These are phyloP conservation scores for Buteo buteo DNA, from an alignment of 2,113 vertebrate genomes.

Conservation along the genomic window DNA sequence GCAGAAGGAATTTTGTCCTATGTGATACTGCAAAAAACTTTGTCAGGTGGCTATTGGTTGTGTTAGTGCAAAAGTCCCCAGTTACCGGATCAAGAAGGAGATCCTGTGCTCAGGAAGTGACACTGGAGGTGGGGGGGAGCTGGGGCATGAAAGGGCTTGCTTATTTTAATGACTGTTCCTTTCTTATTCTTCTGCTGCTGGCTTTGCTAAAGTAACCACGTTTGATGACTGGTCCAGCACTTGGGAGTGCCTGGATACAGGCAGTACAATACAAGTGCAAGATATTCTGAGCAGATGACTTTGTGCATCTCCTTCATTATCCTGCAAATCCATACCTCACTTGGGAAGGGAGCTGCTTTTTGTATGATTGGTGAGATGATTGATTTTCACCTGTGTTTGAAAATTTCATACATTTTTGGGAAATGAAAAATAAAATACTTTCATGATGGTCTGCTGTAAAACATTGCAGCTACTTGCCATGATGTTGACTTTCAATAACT, in stretches of 20 bases:
- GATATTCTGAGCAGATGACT: neutral
- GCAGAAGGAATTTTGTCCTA: neutral
- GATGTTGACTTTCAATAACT: conserved; percentile 68
- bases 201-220: neutral
- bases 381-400: conserved; percentile 33
- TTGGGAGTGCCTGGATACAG: neutral
- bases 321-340: neutral
- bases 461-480: conserved; percentile 47
- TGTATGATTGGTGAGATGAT: neutral
- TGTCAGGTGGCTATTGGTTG: neutral
- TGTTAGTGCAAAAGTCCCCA: neutral
- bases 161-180: neutral
- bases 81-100: neutral
- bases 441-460: conserved; percentile 53
- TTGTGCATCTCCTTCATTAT: conserved; percentile 10
- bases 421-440: conserved; percentile 61
- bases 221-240: neutral
- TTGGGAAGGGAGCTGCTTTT: neutral
- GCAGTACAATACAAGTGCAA: rapidly evolving
- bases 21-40: neutral
- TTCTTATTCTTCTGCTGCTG: neutral
- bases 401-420: conserved; percentile 52
- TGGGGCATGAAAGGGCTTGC: neutral
- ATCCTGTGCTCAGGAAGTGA: neutral
- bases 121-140: rapidly evolving